A percentile compares a stretch with the other conserved stretches of the same genome.
These are phyloP conservation scores for Lacerta agilis DNA, from an alignment of 2,797 vertebrate genomes.

Conservation along the genomic window DNA sequence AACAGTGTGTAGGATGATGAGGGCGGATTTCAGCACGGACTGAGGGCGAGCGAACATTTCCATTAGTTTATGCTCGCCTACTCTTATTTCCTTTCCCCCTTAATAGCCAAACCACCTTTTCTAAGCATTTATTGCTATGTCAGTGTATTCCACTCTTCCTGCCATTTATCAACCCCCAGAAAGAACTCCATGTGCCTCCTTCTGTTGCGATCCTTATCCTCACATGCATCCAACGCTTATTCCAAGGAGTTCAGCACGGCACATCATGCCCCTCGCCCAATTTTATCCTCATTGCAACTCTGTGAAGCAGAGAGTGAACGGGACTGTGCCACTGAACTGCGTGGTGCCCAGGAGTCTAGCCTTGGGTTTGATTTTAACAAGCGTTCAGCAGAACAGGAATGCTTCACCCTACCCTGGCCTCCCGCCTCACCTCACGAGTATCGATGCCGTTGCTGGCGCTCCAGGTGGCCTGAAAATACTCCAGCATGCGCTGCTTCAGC, in stretches of 20 bases:
- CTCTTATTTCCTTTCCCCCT: no score
- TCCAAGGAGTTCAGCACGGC: neutral
- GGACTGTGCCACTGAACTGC: neutral
- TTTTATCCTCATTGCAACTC: neutral
- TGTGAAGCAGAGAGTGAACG: neutral
- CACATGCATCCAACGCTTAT: no score
- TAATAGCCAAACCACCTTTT: no score
- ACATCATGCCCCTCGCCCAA: neutral
- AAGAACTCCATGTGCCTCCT: neutral
- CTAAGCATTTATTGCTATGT: neutral
- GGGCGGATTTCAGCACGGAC: neutral
- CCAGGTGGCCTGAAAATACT: constrained; percentile 94
- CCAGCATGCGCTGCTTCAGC: constrained; percentile 92
- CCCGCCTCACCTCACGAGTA: constrained; percentile 84
- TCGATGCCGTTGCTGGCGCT: constrained; percentile 93
- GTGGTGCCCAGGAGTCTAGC: no score
- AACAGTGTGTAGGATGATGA: neutral
- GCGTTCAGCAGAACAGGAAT: neutral
- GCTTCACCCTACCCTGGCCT: neutral
- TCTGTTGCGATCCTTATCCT: neutral
- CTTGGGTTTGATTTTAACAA: no score
- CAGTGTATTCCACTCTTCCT: no score
- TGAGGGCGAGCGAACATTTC: neutral
- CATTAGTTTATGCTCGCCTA: neutral
- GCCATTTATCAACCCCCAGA: neutral